phyloP scores from a whole-genome alignment of 2,797 vertebrate genomes.

The Eremophila alpestris region DNA sequence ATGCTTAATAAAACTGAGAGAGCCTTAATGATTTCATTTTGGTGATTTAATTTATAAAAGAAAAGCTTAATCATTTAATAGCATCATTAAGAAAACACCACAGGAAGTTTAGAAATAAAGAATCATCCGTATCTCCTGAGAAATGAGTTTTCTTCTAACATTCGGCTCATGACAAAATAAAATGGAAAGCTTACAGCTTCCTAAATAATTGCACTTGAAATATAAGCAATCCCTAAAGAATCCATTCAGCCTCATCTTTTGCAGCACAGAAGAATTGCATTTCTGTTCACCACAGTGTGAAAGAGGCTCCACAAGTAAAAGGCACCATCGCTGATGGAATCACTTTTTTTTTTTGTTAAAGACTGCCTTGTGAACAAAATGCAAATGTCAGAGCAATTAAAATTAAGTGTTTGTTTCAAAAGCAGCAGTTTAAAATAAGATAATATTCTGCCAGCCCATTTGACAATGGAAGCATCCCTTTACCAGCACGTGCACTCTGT shows the following conservation, averaged over 20 bases:
- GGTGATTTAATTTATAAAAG: constrained; percentile 70
- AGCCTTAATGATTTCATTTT: constrained; percentile 54
- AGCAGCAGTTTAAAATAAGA: not conserved
- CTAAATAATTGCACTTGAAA: constrained; percentile 61
- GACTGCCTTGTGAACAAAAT: not conserved
- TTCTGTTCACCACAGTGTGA: constrained; percentile 40
- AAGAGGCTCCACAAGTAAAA: constrained; percentile 25
- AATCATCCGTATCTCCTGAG: constrained; percentile 55
- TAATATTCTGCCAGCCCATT: not conserved
- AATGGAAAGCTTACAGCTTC: constrained; percentile 58
- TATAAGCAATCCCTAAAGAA: constrained; percentile 35
- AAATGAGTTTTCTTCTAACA: constrained; percentile 58
- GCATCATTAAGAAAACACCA: constrained; percentile 65
- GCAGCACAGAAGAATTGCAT: constrained; percentile 14
- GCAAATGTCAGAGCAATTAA: constrained; percentile 17
- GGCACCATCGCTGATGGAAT: not conserved
- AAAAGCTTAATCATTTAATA: constrained; percentile 66
- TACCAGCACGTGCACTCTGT: not conserved
- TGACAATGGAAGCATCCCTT: not conserved
- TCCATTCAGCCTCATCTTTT: constrained; percentile 5
- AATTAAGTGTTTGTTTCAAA: not conserved
- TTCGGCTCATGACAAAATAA: constrained; percentile 43
- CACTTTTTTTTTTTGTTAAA: not conserved
- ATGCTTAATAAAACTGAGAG: constrained; percentile 58
- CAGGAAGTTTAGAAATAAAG: constrained; percentile 66